These are phyloP conservation scores for Ceratitis capitata DNA, from an alignment of 1,140 invertebrate species.

Conservation along the genomic window DNA sequence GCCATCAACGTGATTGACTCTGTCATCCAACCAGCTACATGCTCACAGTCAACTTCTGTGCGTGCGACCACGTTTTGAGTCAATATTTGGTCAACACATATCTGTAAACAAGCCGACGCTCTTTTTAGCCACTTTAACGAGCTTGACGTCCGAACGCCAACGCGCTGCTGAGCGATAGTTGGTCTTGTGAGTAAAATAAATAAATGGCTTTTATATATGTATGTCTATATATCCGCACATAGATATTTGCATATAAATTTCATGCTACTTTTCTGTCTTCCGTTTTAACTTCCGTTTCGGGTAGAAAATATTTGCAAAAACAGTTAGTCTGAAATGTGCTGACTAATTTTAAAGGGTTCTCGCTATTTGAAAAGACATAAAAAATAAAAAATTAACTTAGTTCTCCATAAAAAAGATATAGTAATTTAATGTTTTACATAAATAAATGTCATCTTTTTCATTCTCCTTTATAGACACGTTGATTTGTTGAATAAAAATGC, in stretches of 20 bases:
- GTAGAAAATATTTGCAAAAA: neutral
- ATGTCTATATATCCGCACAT: neutral
- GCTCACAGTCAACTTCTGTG: neutral
- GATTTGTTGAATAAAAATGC: constrained; percentile 73
- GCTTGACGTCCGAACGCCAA: neutral
- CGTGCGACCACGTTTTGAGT: neutral
- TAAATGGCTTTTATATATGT: no score
- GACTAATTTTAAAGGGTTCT: no score
- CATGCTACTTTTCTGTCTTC: neutral
- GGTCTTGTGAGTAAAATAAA: neutral
- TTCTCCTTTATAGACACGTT: constrained; percentile 69
- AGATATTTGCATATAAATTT: constrained; percentile 5
- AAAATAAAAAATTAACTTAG: neutral
- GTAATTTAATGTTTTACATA: no score
- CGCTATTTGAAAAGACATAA: neutral
- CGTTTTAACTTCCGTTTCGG: neutral
- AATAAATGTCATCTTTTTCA: constrained; percentile 22
- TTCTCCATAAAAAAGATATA: no score
- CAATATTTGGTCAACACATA: constrained; percentile 26
- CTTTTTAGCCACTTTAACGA: constrained; percentile 15
- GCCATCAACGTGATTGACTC: neutral
- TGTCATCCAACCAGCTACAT: neutral
- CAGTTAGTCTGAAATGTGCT: neutral
- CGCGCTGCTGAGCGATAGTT: neutral
- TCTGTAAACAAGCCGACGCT: neutral